Evolutionary conservation across 2,888 invertebrate genomes (phyloP), one percentile per base, ranked within the genome.

Genomic region (Brassicogethes aeneus): DNA sequence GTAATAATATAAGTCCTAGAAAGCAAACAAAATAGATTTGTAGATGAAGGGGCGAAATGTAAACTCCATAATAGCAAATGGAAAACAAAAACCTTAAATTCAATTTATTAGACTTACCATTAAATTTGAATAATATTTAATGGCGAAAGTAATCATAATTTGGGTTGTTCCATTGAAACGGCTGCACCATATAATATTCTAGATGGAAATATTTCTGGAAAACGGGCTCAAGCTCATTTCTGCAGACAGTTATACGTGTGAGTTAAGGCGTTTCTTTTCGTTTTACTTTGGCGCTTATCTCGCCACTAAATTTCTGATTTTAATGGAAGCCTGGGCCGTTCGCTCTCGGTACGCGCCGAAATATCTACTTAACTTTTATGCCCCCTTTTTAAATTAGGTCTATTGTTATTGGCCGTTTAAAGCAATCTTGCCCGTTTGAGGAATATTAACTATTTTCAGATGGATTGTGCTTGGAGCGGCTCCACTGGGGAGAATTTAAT

Each of bases 261-360:
- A 66, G 62, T 65, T 65, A 65, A 56, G 55, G 63, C 62, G 56
- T 65, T 66, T 65, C 65, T 66, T 65, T 66, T 64, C 65, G 62
- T 63, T 65, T 63, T 64, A 62, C 63, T 62, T 63, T 59, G 59
- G 60, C 63, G 70, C 70, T 72, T 72, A 72, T 72, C 72, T 72
- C 60, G 65, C 66, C 66, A 69, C 70, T 72, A 73, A 72, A 72
- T 73, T 72, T 70, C 69, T 68, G 70, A 72, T 73, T 73, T 73
- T 72, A 73, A 73, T 72, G 72, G 72, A 70, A 71, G 64, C 66
- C 66, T 68, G 62, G 66, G 68, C 68, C 69, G 68, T 70, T 67
- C 51, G 55, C 50, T 47, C 54, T 51, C 53, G 51, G 52, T 56
- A 55, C 58, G 59, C 60, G 59, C 60, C 59, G 53, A 62, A 57